phyloP scores from a whole-genome alignment of 2,888 invertebrate genomes.

The Liodrosophila aerea region DNA sequence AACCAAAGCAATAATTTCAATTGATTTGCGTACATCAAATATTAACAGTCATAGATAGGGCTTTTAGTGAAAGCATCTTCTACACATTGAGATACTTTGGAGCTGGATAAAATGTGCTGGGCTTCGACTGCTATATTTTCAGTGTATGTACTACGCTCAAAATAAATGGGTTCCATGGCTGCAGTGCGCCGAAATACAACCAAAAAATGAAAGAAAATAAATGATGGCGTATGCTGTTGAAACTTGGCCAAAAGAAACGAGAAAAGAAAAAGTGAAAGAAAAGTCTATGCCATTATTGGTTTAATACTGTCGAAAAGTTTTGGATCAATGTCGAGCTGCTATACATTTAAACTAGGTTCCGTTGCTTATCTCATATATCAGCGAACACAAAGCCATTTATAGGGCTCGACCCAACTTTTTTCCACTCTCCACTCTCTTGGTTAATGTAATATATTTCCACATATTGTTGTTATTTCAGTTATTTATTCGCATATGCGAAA shows the following conservation, averaged over 20 bases:
- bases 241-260: constrained; percentile 14
- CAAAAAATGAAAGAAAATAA: constrained; percentile 5
- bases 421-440: constrained; percentile 46
- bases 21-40: too few relatives aligned
- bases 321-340: constrained; percentile 3
- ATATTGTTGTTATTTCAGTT: constrained; percentile 20
- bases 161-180: constrained; percentile 48
- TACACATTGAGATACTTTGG: too few relatives aligned
- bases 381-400: neutral
- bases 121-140: too few relatives aligned
- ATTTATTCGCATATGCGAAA: constrained; percentile 55
- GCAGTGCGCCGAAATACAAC: constrained; percentile 11
- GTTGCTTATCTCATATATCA: too few relatives aligned
- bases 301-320: constrained; percentile 48
- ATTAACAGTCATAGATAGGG: neutral
- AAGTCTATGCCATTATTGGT: constrained; percentile 46
- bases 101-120: too few relatives aligned
- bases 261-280: neutral
- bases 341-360: neutral
- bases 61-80: neutral
- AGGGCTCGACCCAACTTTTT: constrained; percentile 33
- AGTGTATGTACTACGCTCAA: neutral
- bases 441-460: constrained; percentile 62
- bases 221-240: constrained; percentile 13
- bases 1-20: neutral